These are phyloP conservation scores for Gnathonemus echidnorhynchus DNA, from an alignment of 2,113 vertebrate genomes.

Conservation along the genomic window DNA sequence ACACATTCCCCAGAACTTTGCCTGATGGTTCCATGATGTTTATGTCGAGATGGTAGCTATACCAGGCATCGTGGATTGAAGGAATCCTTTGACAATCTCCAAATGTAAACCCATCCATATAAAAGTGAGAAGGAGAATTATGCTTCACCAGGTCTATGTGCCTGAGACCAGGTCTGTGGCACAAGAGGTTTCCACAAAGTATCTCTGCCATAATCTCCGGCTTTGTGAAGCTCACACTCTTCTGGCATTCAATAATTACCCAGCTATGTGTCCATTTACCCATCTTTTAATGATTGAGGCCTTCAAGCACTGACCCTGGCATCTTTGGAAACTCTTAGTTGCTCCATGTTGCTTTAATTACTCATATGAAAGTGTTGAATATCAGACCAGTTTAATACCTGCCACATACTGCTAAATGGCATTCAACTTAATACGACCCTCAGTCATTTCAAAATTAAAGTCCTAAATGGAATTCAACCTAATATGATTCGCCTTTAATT, in stretches of 20 bases:
- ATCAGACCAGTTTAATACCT: neutral
- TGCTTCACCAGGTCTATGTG: neutral
- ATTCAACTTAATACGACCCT: neutral
- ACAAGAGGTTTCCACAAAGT: neutral
- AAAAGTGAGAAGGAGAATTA: neutral
- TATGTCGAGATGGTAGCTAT: neutral
- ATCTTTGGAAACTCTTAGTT: neutral
- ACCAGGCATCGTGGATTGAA: neutral
- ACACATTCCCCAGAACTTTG: neutral
- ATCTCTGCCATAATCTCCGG: neutral
- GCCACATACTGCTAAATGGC: neutral
- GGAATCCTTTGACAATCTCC: neutral
- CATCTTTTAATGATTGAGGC: neutral
- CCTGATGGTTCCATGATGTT: neutral
- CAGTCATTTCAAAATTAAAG: neutral
- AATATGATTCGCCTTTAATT: neutral
- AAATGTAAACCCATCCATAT: neutral
- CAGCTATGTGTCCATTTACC: neutral
- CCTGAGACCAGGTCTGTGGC: neutral
- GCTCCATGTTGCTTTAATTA: neutral
- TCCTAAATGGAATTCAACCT: neutral
- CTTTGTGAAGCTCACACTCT: neutral
- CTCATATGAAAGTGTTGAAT: neutral
- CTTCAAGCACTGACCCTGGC: neutral
- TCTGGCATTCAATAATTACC: neutral